Evolutionary conservation across 2,888 invertebrate species (phyloP).

Genomic region (Chymomyza fuscimana): DNA sequence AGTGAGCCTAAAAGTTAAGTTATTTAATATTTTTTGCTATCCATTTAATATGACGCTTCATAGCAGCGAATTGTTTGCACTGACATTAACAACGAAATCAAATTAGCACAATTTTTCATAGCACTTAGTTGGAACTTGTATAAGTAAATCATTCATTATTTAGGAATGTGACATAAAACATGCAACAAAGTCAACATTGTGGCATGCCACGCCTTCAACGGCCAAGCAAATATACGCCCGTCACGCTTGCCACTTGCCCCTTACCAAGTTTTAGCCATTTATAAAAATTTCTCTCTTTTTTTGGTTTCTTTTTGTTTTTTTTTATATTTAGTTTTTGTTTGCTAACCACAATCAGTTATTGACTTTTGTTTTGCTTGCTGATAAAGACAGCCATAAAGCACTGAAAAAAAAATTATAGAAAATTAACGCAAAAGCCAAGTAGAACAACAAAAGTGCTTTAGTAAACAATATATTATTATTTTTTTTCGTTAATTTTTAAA

Average conservation of each 20-base stretch:
- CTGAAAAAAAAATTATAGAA: neutral
- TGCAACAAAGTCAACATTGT: neutral
- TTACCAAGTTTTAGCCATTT: conserved; percentile 39
- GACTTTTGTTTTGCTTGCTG: conserved; percentile 52
- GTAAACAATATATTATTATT: neutral
- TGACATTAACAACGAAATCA: conserved; percentile 13
- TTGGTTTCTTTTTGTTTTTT: conserved; percentile 15
- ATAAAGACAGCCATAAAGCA: conserved; percentile 27
- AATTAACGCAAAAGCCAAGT: neutral
- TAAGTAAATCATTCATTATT: neutral
- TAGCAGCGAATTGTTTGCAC: conserved; percentile 38
- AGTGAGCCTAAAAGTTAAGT: neutral
- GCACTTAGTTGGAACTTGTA: conserved; percentile 10
- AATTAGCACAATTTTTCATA: conserved; percentile 3
- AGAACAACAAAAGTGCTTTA: conserved; percentile 3
- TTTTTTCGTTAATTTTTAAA: conserved; percentile 18
- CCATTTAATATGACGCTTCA: neutral
- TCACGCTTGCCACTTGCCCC: neutral
- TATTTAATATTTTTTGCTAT: neutral
- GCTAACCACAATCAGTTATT: conserved; percentile 60
- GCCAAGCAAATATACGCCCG: neutral
- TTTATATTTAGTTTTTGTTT: conserved; percentile 17
- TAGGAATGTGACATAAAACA: neutral
- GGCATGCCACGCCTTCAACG: conserved; percentile 19
- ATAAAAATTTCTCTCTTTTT: conserved; percentile 42